A percentile compares a stretch with the other conserved stretches of the same genome.
Evolutionary conservation across 2,888 invertebrate species (phyloP).

Genomic region (Synergus laeviventris): DNA sequence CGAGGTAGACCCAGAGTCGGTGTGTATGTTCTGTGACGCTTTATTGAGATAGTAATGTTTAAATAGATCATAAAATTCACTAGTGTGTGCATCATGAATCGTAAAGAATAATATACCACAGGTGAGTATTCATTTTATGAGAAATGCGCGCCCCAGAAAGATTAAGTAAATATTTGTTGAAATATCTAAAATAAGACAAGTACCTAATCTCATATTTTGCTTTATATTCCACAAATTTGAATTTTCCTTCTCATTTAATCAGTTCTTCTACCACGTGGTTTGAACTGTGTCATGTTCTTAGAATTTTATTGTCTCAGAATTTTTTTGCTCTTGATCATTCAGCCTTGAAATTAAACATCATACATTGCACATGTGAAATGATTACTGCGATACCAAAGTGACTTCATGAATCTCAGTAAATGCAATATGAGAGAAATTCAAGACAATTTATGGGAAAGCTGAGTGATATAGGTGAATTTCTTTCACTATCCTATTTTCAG

Average conservation of each 20-base stretch:
- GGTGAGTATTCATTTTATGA: background rate
- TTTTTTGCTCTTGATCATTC: slow-evolving; percentile 11
- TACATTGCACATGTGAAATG: slow-evolving; percentile 5
- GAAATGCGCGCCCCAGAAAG: background rate
- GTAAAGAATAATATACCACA: background rate
- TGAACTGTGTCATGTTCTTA: background rate
- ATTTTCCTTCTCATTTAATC: background rate
- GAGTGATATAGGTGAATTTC: background rate
- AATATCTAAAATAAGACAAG: background rate
- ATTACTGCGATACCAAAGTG: background rate
- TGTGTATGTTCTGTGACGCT: background rate
- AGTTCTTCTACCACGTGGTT: background rate
- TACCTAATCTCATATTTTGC: background rate
- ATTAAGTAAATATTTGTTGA: background rate
- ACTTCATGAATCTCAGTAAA: background rate
- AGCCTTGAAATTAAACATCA: slow-evolving; percentile 25
- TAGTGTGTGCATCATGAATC: background rate
- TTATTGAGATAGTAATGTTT: background rate
- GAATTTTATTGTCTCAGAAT: slow-evolving; percentile 12
- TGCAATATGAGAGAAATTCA: background rate
- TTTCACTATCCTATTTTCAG: too few species aligned
- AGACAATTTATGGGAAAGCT: background rate
- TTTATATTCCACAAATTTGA: background rate
- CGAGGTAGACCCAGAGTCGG: background rate
- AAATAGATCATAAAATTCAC: slow-evolving; percentile 17